These are phyloP conservation scores for Brachypalpus laphriformis DNA, from an alignment of 2,888 invertebrate species.

Conservation along the genomic window DNA sequence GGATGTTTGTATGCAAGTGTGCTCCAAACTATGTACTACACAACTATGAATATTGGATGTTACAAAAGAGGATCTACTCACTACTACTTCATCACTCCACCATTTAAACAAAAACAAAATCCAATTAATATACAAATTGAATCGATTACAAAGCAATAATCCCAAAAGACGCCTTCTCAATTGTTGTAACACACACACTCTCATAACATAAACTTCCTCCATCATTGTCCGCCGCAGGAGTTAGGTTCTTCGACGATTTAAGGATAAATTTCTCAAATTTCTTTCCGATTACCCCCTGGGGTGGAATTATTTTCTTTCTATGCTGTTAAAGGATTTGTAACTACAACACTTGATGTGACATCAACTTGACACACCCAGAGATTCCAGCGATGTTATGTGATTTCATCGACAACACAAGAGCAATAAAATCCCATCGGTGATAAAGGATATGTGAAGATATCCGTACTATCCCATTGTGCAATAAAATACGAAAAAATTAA, in stretches of 20 bases:
- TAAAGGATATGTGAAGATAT: conserved; percentile 42
- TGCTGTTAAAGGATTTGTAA: conserved; percentile 70
- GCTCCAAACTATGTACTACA: no score
- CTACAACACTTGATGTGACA: conserved; percentile 68
- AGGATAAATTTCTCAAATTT: conserved; percentile 78
- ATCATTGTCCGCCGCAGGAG: conserved; percentile 67
- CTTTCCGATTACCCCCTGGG: conserved; percentile 82
- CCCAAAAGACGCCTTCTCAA: conserved; percentile 66
- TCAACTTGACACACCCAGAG: conserved; percentile 37
- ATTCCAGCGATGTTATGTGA: conserved; percentile 37
- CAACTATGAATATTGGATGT: no score
- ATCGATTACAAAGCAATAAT: conserved; percentile 83
- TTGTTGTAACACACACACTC: conserved; percentile 28
- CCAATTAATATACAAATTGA: conserved; percentile 83
- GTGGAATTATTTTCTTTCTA: conserved; percentile 81
- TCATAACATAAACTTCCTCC: conserved; percentile 12
- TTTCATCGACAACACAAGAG: conserved; percentile 52
- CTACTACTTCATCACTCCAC: neutral
- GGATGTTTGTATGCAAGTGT: no score
- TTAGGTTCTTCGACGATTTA: conserved; percentile 57
- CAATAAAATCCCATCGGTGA: conserved; percentile 64
- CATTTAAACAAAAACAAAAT: conserved; percentile 74
- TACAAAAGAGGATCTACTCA: no score
- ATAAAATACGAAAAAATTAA: conserved; percentile 45
- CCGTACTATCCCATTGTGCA: conserved; percentile 9